phyloP scores from a whole-genome alignment of 2,113 vertebrate genomes.

The Phylloscopus trochilus region DNA sequence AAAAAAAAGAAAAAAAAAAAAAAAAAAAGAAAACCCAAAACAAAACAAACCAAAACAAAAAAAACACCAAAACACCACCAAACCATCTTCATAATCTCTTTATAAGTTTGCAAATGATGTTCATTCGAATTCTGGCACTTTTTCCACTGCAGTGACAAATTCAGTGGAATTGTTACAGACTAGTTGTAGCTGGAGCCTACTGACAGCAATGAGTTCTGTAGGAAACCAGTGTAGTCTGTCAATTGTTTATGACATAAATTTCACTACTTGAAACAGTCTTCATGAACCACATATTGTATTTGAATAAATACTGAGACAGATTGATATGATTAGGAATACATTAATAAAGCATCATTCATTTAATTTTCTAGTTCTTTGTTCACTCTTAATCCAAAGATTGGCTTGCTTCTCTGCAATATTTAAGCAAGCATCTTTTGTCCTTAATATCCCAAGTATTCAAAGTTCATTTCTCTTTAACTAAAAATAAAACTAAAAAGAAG shows the following conservation, averaged over 20 bases:
- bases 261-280: slow-evolving; percentile 4
- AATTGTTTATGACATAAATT: not conserved
- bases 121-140: not conserved
- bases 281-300: not conserved
- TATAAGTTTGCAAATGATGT: not conserved
- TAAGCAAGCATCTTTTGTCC: not conserved
- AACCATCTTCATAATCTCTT: not conserved
- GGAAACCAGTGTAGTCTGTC: not conserved
- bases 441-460: not conserved
- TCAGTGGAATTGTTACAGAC: not conserved
- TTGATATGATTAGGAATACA: not conserved
- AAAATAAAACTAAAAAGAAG: not conserved
- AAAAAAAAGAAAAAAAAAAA: too few relatives aligned
- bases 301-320: slow-evolving; percentile 29
- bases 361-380: not conserved
- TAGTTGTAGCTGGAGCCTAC: not conserved
- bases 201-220: not conserved
- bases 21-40: too few relatives aligned
- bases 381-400: not conserved
- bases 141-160: not conserved
- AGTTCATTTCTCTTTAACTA: not conserved
- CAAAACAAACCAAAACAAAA: too few relatives aligned
- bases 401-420: not conserved
- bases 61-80: too few relatives aligned
- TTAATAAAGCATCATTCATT: not conserved